Conservation (phyloP, 1,140 invertebrate species). For the Thaumetopoea pityocampa region DNA sequence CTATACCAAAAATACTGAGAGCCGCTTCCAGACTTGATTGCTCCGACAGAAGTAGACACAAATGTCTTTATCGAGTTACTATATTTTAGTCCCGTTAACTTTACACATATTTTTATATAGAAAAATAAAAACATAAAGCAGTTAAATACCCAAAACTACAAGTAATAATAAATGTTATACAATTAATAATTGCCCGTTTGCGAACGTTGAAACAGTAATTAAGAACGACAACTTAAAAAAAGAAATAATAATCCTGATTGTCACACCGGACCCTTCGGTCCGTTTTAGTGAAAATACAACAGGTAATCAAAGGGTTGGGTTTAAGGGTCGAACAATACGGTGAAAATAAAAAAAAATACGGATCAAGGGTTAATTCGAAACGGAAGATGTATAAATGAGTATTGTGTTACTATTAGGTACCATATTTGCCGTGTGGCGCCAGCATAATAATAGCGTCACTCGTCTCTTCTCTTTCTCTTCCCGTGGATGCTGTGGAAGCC, state of each 20-base stretch:
- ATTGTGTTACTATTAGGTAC: no score
- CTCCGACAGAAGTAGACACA: no score
- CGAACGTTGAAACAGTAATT: conserved; percentile 32
- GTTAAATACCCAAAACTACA: background rate
- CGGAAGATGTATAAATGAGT: conserved; percentile 38
- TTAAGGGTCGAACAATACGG: conserved; percentile 31
- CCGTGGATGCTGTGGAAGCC: no score
- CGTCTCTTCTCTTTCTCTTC: no score
- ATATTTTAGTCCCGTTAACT: no score
- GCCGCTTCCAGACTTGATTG: no score
- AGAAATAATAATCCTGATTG: conserved; percentile 53
- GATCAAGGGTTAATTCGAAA: conserved; percentile 45
- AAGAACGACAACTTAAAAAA: conserved; percentile 24
- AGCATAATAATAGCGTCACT: no score
- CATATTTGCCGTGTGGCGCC: no score
- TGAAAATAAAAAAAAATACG: conserved; percentile 43
- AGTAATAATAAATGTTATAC: background rate
- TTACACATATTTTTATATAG: no score
- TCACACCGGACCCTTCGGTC: conserved; percentile 43
- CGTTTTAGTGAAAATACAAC: conserved; percentile 26
- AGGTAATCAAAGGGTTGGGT: conserved; percentile 65
- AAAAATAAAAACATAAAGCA: no score
- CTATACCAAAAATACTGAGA: no score
- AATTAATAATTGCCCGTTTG: conserved; percentile 6
- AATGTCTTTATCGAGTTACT: no score